Base-by-base conservation (phyloP, 2,888 invertebrate species). In the Ennomos erosarius region DNA sequence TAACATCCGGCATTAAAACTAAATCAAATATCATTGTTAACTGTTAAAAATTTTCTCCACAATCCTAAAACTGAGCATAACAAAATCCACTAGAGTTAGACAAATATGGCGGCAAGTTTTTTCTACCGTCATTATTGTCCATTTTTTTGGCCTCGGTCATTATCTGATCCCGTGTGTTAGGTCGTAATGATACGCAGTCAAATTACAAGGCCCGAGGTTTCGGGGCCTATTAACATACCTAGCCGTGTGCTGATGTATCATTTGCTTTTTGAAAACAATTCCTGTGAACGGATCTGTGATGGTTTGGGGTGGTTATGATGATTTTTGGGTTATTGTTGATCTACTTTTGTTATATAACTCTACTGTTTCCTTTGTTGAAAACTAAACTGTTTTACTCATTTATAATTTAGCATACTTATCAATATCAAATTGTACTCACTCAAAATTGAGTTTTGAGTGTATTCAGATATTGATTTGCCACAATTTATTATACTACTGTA, bases 111-210 rank as follows among this genome's bases (percentile, higher is more conserved):
- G 62, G 65, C 67, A 58, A 59, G 70, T 67, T 82, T 87, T 78
- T 75, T 55, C 56, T 40, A 71, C 74, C 72, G 78, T 87, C 84
- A 88, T 89, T 88, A 88, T 78, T 68, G 71, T 71, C 54, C 57
- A 70, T 80, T 85, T 83, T 77, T 72, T 74, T 77, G 71, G 67
- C n/a, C 35, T 9, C 33, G 69, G 80, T 85, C 88, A 89, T 89
- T 89, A 90, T 82, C 77, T 75, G 72, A 55, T 79, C 79, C 82
- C 81, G 72, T 73, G 74, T 73, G 74, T 75, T 78, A 75, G 79
- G 75, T 66, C 77, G 80, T 90, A 90, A 91, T 91, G 88, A 89
- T 88, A 89, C 81, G 82, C 83, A 85, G 73, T 81, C 74, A 90
- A 91, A 91, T 91, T 91, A 91, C 78, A 88, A 83, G 84, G 84